Conservation (phyloP, 2,888 invertebrate genomes). For the Allophyes oxyacanthae region DNA sequence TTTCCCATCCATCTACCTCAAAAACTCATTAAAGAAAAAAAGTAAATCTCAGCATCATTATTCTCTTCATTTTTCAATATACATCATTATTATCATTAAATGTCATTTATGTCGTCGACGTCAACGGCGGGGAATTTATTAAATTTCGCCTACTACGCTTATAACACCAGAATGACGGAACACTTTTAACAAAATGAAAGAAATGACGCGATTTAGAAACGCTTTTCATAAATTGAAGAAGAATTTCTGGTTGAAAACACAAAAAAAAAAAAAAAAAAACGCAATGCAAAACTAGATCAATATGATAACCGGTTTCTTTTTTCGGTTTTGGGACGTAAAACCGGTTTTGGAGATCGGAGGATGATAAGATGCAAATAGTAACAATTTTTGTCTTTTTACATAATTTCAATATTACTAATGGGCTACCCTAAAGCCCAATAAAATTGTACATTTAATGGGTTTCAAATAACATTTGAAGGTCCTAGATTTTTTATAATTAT, state of each 20-base stretch:
- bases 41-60: conserved; percentile 31
- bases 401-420: too few species aligned
- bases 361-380: too few species aligned
- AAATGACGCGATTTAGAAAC: conserved; percentile 45
- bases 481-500: too few species aligned
- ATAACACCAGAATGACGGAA: conserved; percentile 34
- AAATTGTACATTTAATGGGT: too few species aligned
- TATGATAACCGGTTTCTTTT: too few species aligned
- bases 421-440: too few species aligned
- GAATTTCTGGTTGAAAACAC: conserved; percentile 38
- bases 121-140: conserved; percentile 45
- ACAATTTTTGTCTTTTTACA: too few species aligned
- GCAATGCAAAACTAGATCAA: conserved; percentile 51
- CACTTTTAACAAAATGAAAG: conserved; percentile 43
- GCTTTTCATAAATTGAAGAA: conserved; percentile 41
- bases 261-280: too few species aligned
- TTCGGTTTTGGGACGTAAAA: too few species aligned
- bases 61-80: conserved; percentile 46
- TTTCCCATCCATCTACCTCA: neutral
- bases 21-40: conserved; percentile 33
- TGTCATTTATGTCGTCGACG: conserved; percentile 38
- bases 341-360: too few species aligned
- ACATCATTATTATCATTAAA: conserved; percentile 44
- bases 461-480: too few species aligned
- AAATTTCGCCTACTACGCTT: conserved; percentile 47